Conservation (phyloP, 2,113 vertebrate species). For the Hoplias malabaricus region DNA sequence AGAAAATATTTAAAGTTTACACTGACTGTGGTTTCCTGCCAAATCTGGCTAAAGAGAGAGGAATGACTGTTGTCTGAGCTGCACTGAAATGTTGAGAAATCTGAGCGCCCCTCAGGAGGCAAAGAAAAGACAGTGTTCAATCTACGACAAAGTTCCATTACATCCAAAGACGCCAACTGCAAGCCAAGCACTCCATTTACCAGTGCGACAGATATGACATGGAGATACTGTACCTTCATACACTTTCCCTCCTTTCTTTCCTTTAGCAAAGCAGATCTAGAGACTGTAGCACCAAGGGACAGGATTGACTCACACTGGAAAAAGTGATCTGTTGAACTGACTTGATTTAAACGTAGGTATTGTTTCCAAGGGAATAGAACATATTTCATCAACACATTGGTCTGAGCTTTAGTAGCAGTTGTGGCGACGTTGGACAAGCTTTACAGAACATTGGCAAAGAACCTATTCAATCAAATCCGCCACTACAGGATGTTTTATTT, state of each 20-base stretch:
- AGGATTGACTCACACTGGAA: background rate
- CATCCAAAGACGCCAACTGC: background rate
- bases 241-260: background rate
- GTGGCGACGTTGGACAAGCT: background rate
- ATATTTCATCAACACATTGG: background rate
- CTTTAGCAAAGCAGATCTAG: background rate
- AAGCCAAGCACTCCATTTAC: background rate
- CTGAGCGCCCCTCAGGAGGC: background rate
- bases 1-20: too few species aligned
- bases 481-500: too few species aligned
- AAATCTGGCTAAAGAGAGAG: too few species aligned
- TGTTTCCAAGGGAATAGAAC: too few species aligned
- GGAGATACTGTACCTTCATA: background rate
- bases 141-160: background rate
- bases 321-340: too few species aligned
- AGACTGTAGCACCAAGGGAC: background rate
- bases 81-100: background rate
- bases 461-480: background rate
- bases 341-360: too few species aligned
- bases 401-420: background rate
- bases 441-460: too few species aligned
- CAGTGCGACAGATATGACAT: background rate
- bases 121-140: background rate
- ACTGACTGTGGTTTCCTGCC: too few species aligned
- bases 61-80: background rate